A percentile compares a stretch with the other conserved stretches of the same genome.
Conservation (phyloP, 2,113 vertebrate species). For the Hemibagrus wyckioides region DNA sequence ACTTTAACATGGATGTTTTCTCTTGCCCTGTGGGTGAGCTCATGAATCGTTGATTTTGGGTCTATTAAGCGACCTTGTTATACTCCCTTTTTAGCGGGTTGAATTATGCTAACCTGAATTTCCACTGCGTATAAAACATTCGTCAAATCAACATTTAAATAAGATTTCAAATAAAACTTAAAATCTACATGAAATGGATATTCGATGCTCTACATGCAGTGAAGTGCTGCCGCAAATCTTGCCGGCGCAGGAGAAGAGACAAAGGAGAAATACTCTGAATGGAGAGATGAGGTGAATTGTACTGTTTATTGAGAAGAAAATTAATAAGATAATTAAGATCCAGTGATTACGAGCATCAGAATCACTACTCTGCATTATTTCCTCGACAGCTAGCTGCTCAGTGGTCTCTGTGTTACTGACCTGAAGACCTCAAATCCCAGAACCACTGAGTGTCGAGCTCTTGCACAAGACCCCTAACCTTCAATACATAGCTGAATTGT, state of each 20-base stretch:
- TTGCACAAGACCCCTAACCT: neutral
- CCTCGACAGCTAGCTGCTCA: neutral
- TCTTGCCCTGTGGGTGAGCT: too few relatives aligned
- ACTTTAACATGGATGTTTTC: too few relatives aligned
- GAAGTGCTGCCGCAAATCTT: too few relatives aligned
- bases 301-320: neutral
- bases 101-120: too few relatives aligned
- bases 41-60: too few relatives aligned
- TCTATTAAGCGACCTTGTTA: too few relatives aligned
- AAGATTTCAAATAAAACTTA: neutral
- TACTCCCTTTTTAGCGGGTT: too few relatives aligned
- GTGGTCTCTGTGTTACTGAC: neutral
- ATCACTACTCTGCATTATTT: neutral
- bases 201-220: too few relatives aligned
- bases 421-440: neutral
- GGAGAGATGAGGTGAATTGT: neutral
- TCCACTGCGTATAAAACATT: too few relatives aligned
- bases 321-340: neutral
- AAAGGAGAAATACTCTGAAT: neutral
- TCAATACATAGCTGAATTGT: neutral
- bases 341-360: neutral
- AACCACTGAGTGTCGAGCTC: neutral
- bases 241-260: too few relatives aligned
- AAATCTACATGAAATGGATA: neutral
- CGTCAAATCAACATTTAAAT: neutral